Base-by-base conservation (phyloP, 2,888 invertebrate species). In the Euplexia lucipara region DNA sequence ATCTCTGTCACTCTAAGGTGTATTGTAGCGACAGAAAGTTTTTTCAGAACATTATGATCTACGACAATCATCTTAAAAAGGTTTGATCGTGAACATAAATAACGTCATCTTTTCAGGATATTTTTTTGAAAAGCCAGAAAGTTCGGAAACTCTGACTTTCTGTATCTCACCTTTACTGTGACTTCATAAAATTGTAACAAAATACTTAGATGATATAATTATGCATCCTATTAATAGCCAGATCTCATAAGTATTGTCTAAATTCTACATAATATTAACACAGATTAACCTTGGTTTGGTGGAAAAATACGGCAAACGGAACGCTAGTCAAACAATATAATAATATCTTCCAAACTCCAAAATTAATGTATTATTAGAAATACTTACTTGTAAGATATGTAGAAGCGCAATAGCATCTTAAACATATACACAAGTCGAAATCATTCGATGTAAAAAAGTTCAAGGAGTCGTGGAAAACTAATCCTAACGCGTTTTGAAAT, bases 231-330 rank as follows among this genome's bases (percentile, higher is more conserved):
- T 67, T 62, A 39, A 59, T 60, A 78, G 18, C 35, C 30, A 30
- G 3, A 35, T 37, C n/a, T 39, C 35, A 22, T 42, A 41, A 22
- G 2, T 20, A 37, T 9, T 26, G 10, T 26, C 10, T 35, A 30
- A 37, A 26, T 34, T 4, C 18, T 45, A 34, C 47, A 18, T 30
- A 45, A 18, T 39, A 51, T 61, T 61, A 54, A 49, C 35, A 30
- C 35, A 22, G 20, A 26, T 48, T 16, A 58, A 42, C 57, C 64
- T 70, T 66, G 57, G 66, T 30, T 62, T 35, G 1, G 18, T 72
- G 85, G 82, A 81, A 84, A 84, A 82, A 65, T 76, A 78, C 77
- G 30, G 26, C 22, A 42, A 54, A 51, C 35, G 45, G 49, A 75
- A 57, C 54, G 45, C 41, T 35, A 37, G 20, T 5, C 39, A 49